Evolutionary conservation across 2,888 invertebrate species (phyloP), one percentile per base, ranked within the genome.

Genomic region (Eremobia ochroleuca): DNA sequence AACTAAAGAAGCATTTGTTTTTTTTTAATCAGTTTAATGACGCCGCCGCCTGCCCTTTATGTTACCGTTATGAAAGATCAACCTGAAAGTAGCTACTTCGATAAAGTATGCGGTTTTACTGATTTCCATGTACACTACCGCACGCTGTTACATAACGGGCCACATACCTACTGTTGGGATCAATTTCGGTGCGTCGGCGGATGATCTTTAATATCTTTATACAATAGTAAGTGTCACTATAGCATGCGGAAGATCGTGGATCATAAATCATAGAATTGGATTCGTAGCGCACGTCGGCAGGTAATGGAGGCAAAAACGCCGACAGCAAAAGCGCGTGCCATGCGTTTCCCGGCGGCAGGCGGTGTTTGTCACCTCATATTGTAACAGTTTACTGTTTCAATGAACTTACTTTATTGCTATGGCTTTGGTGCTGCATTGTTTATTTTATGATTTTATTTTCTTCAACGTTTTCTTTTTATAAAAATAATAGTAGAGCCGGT

Each of bases 251-350:
- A 95, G 94, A 90, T 90, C 88, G 88, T 79, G 82, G 86, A 88
- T 81, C 94, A 94, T 95, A 94, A 94, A 95, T 96, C 96, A 94
- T 90, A 84, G 89, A 93, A 94, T 93, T 93, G 92, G 94, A 90
- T 90, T 90, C 93, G 92, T 88, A 87, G 82, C 77, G 82, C 77
- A 77, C 81, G 78, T 68, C 75, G 61, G 52, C 59, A 76, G 87
- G 90, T 94, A 94, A 95, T 95, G 93, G 91, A 79, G 79, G 91
- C 90, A 95, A 95, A 95, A 95, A 95, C 89, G 77, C 69, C 62
- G 28, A 43, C 73, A 75, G 76, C 74, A 76, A 90, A 62, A 92
- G 92, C 93, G 94, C 91, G 88, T 88, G 87, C 87, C 91, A 79
- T 83, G 77, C 86, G 86, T 89, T 90, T 91, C 90, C 90, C 88